Conservation (phyloP, 2,113 vertebrate species). For the Accipiter virgatus region DNA sequence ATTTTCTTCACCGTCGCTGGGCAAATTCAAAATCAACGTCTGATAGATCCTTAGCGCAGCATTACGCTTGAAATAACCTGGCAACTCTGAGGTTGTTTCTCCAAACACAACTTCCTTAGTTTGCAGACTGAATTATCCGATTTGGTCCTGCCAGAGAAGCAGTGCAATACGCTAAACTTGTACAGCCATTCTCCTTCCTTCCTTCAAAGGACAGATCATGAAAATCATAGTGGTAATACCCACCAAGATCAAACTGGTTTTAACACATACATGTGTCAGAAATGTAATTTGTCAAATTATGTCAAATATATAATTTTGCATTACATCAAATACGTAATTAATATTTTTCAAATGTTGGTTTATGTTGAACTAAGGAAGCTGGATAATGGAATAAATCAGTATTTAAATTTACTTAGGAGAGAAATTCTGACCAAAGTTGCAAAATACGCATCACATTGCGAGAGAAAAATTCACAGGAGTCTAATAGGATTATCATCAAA, state of each 20-base stretch:
- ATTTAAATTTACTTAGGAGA: neutral
- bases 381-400: neutral
- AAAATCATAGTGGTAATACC: neutral
- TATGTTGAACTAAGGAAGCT: neutral
- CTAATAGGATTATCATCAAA: neutral
- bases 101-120: neutral
- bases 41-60: neutral
- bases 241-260: neutral
- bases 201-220: neutral
- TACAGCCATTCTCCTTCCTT: neutral
- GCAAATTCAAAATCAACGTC: neutral
- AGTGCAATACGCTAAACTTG: neutral
- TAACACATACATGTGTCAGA: neutral
- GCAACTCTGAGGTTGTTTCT: neutral
- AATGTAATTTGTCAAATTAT: neutral
- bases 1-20: neutral
- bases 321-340: neutral
- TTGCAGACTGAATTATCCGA: neutral
- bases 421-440: neutral
- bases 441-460: rapidly evolving
- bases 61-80: neutral
- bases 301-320: neutral
- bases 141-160: neutral
- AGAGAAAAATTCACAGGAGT: neutral
- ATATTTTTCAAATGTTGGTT: neutral